phyloP scores from a whole-genome alignment of 2,113 vertebrate species.

The Campylomormyrus tamandua region DNA sequence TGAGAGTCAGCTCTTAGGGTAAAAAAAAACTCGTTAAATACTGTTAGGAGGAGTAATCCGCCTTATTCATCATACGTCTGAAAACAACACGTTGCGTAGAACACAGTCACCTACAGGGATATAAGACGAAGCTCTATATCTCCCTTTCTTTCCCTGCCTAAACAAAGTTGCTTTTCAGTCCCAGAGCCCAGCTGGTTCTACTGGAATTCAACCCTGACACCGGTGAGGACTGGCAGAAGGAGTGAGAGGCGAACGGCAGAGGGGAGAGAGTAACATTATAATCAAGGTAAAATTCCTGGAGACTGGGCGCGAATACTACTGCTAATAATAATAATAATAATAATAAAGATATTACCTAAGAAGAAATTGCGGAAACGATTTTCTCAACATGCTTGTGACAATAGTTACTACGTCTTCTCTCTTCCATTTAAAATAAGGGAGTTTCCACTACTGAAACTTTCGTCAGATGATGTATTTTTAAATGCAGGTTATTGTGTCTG shows the following conservation, averaged over 20 bases:
- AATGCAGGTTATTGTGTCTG: not conserved
- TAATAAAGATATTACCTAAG: slow-evolving; percentile 2
- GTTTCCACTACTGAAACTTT: not conserved
- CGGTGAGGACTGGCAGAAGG: slow-evolving; percentile 45
- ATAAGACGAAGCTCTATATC: slow-evolving; percentile 39
- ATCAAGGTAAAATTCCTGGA: not conserved
- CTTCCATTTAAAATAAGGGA: not conserved
- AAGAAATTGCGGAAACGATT: not conserved
- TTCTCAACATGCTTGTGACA: not conserved
- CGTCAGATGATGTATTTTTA: not conserved
- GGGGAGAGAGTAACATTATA: not conserved
- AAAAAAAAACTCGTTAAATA: not conserved
- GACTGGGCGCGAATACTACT: not conserved
- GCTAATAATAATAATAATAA: slow-evolving; percentile 8
- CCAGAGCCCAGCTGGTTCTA: slow-evolving; percentile 61
- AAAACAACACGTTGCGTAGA: not conserved
- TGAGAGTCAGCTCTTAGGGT: not conserved
- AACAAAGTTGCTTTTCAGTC: slow-evolving; percentile 67
- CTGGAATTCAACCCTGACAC: slow-evolving; percentile 46
- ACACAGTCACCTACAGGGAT: slow-evolving; percentile 39
- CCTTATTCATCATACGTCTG: not conserved
- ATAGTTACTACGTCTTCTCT: not conserved
- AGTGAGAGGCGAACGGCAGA: slow-evolving; percentile 24
- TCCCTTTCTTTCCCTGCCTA: slow-evolving; percentile 52
- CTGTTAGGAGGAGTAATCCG: not conserved